Conservation (phyloP, 1,140 invertebrate species). For the Protaetia brevitarsis region DNA sequence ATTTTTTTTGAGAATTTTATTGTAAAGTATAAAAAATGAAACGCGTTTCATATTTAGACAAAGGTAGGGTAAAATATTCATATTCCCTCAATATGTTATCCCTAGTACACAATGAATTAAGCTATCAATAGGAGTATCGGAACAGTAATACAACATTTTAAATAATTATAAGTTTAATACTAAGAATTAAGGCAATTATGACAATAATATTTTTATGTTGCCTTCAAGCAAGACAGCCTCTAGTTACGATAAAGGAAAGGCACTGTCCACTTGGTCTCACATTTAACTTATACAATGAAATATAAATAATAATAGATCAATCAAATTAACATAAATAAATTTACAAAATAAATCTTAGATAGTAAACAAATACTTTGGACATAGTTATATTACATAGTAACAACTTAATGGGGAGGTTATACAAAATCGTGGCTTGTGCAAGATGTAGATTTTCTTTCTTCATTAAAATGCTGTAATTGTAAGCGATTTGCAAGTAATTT, state of each 20-base stretch:
- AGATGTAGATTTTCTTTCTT: too few species aligned
- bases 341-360: slow-evolving; percentile 25
- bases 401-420: slow-evolving; percentile 23
- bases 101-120: neutral
- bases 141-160: slow-evolving; percentile 31
- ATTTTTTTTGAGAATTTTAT: slow-evolving; percentile 6
- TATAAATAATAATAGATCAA: slow-evolving; percentile 29
- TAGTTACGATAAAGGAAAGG: slow-evolving; percentile 31
- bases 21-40: slow-evolving; percentile 8
- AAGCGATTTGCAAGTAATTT: too few species aligned
- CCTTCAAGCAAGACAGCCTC: slow-evolving; percentile 38
- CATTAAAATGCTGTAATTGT: too few species aligned
- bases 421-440: neutral
- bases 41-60: slow-evolving; percentile 5
- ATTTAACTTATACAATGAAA: slow-evolving; percentile 27
- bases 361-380: slow-evolving; percentile 28
- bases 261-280: slow-evolving; percentile 42
- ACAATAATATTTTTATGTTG: slow-evolving; percentile 34
- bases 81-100: neutral
- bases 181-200: slow-evolving; percentile 38
- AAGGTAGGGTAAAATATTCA: neutral
- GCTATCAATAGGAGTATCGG: slow-evolving; percentile 1
- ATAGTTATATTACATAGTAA: slow-evolving; percentile 25
- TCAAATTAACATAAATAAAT: slow-evolving; percentile 26
- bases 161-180: slow-evolving; percentile 32